Conservation (phyloP, 2,113 vertebrate species). For the Calidris pygmaea region DNA sequence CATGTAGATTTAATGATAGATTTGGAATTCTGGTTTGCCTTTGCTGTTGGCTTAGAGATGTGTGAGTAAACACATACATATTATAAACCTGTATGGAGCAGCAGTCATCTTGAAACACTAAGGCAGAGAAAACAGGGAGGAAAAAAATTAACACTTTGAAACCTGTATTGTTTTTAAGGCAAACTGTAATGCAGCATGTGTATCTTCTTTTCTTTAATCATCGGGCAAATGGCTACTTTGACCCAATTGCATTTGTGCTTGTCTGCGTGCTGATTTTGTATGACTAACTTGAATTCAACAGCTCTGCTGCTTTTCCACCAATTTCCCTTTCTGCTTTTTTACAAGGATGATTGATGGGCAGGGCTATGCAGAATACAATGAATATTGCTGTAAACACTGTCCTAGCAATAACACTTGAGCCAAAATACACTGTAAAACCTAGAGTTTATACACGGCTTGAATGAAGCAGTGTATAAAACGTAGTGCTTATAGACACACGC, state of each 20-base stretch:
- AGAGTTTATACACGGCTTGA: neutral
- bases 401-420: constrained; percentile 27
- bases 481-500: neutral
- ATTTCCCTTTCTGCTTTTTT: constrained; percentile 43
- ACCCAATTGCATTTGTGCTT: constrained; percentile 9
- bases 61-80: neutral
- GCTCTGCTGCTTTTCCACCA: constrained; percentile 13
- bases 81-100: neutral
- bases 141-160: neutral
- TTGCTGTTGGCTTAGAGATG: neutral
- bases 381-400: constrained; percentile 43
- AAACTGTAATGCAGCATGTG: neutral
- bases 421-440: constrained; percentile 49
- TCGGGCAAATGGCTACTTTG: constrained; percentile 9
- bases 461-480: neutral
- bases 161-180: neutral
- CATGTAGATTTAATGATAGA: constrained; percentile 29
- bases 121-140: neutral
- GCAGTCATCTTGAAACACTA: neutral
- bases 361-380: constrained; percentile 27
- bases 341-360: constrained; percentile 48
- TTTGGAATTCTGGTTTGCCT: constrained; percentile 34
- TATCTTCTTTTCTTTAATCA: neutral
- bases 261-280: constrained; percentile 2
- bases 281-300: constrained; percentile 26